A percentile compares a stretch with the other conserved stretches of the same genome.
These are phyloP conservation scores for Saimiri boliviensis DNA, from an alignment of 2,113 vertebrate species.

Conservation along the genomic window DNA sequence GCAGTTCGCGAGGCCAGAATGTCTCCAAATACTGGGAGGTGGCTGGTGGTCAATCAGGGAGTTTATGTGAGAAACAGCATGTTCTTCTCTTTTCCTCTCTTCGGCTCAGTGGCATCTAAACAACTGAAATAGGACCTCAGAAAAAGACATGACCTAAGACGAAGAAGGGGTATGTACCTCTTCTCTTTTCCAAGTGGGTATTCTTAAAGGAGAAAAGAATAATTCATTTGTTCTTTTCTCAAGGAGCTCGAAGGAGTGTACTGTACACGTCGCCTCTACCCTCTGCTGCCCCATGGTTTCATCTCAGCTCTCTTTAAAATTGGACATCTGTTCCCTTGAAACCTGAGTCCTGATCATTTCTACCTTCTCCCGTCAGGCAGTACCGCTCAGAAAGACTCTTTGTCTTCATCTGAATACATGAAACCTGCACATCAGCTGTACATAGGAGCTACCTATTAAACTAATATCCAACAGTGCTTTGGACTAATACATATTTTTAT, in stretches of 20 bases:
- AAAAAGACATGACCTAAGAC: neutral
- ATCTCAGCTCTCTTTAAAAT: neutral
- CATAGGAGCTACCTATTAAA: neutral
- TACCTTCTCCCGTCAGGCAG: neutral
- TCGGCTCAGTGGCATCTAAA: neutral
- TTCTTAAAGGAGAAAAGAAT: neutral
- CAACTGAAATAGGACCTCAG: neutral
- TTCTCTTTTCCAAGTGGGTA: neutral
- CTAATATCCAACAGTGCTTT: neutral
- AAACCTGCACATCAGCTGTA: neutral
- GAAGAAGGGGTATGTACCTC: neutral
- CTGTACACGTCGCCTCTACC: neutral
- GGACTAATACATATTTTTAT: neutral
- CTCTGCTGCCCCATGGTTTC: neutral
- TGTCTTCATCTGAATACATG: neutral
- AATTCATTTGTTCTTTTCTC: too few relatives aligned
- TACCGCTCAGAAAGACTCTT: neutral
- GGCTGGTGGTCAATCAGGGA: neutral
- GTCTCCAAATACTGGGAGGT: neutral
- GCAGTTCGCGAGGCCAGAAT: neutral
- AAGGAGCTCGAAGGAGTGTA: neutral
- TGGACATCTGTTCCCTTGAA: neutral
- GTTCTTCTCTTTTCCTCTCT: neutral
- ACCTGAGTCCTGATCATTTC: neutral
- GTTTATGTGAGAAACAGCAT: neutral